Base-by-base conservation (phyloP, 2,113 vertebrate genomes). In the Dunckerocampus dactyliophorus region DNA sequence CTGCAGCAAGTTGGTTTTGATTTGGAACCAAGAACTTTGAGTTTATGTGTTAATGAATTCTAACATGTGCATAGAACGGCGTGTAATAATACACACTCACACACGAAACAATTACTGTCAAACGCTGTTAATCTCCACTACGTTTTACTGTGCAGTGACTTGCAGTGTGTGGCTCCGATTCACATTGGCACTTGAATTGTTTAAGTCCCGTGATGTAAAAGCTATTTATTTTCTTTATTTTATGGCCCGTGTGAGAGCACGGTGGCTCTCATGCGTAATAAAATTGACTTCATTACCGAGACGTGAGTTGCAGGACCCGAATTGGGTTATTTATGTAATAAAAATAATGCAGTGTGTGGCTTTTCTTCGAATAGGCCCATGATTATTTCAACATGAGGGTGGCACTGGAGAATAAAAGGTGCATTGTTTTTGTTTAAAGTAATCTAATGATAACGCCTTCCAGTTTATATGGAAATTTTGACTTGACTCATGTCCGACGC, bases 101-200 rank as follows among this genome's bases (percentile, higher is more conserved):
- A 65, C 71, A 67, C 69, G 72, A 79, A 82, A 84, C 64, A 73
- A 74, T 81, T 74, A 37, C 77, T 76, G 83, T 86, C 81, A 81
- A 81, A 78, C 76, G 65, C 48, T 43, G 39, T 72, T 19, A 47
- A 63, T 72, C 70, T 69, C 63, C 65, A 62, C 61, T 19, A 68
- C 56, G 48, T 59, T 72, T 62, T 67, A 60, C 68, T 49, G 59
- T 61, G 42, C 46, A 63, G 63, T 20, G 59, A 67, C 60, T 61
- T 67, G 59, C 61, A 56, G 60, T 65, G 79, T 65, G 72, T 62
- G 78, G 54, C 50, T 75, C 68, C 62, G 76, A 56, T 77, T 82
- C 72, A 65, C 14, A 1, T 62, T 75, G 67, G 76, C 67, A 62
- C 65, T 55, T 55, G 59, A 64, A 62, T 45, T 49, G 59, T 71